phyloP scores from a whole-genome alignment of 2,113 vertebrate species.

The Nettapus auritus region DNA sequence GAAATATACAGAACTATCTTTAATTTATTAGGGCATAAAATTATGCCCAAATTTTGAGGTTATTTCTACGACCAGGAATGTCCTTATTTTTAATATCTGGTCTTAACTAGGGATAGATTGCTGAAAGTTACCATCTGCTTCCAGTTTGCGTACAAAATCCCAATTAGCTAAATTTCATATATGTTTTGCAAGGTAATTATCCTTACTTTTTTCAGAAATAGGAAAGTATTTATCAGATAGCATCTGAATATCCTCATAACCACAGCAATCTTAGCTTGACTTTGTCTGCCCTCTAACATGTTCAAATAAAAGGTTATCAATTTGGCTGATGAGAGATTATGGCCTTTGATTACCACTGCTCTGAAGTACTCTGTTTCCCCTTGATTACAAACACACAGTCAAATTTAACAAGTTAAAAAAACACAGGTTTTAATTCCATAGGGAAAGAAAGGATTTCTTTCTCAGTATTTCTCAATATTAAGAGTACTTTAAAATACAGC shows the following conservation, averaged over 20 bases:
- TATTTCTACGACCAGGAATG: constrained; percentile 1
- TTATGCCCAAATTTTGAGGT: neutral
- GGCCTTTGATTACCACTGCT: constrained; percentile 78
- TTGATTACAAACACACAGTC: constrained; percentile 82
- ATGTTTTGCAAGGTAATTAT: constrained; percentile 75
- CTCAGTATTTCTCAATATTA: constrained; percentile 65
- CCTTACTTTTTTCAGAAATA: constrained; percentile 64
- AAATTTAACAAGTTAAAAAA: constrained; percentile 77
- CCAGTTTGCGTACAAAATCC: constrained; percentile 80
- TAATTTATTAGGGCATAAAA: neutral
- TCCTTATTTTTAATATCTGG: constrained; percentile 61
- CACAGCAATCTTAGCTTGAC: constrained; percentile 80
- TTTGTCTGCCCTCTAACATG: constrained; percentile 76
- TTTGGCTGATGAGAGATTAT: constrained; percentile 75
- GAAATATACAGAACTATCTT: neutral
- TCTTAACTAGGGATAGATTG: constrained; percentile 78
- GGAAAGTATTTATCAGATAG: constrained; percentile 72
- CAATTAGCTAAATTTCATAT: constrained; percentile 82
- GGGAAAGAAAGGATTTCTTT: constrained; percentile 75
- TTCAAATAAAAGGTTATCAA: constrained; percentile 72
- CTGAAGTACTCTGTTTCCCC: constrained; percentile 42
- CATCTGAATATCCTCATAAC: constrained; percentile 84
- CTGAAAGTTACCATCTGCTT: constrained; percentile 85
- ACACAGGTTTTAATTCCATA: constrained; percentile 54
- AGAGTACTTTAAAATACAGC: constrained; percentile 71